phyloP scores from a whole-genome alignment of 2,797 vertebrate species.

The Manis javanica region DNA sequence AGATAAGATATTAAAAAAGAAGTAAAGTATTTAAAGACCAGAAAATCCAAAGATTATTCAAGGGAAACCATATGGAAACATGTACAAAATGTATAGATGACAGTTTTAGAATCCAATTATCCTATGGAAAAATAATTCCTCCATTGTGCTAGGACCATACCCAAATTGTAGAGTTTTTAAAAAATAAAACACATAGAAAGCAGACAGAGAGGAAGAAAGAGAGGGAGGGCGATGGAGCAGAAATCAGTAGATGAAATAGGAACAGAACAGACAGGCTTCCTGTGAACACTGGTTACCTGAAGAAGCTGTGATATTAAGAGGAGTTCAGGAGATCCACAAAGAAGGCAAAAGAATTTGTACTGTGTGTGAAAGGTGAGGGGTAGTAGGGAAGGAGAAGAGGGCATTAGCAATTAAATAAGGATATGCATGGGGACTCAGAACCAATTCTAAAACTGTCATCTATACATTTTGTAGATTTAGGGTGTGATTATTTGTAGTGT shows the following conservation, averaged over 20 bases:
- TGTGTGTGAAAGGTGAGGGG: neutral
- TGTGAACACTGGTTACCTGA: neutral
- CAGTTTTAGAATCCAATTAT: neutral
- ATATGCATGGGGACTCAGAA: neutral
- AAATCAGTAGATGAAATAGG: neutral
- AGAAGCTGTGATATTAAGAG: neutral
- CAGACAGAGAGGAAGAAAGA: neutral
- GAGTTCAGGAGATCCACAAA: neutral
- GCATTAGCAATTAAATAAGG: neutral
- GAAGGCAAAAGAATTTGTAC: neutral
- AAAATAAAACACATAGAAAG: neutral
- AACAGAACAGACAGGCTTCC: neutral
- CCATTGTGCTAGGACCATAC: neutral
- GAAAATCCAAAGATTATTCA: constrained; percentile 24
- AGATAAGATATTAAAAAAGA: neutral
- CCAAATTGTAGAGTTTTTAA: neutral
- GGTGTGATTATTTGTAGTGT: neutral
- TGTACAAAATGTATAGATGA: no score
- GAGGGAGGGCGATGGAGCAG: neutral
- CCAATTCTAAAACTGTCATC: neutral
- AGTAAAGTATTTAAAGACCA: neutral
- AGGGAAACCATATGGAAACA: neutral
- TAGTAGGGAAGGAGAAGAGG: neutral
- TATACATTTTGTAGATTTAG: neutral
- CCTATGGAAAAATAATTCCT: constrained; percentile 18